Evolutionary conservation across 2,888 invertebrate genomes (phyloP), one percentile per base, ranked within the genome.

Genomic region (Drosophila infuscata): DNA sequence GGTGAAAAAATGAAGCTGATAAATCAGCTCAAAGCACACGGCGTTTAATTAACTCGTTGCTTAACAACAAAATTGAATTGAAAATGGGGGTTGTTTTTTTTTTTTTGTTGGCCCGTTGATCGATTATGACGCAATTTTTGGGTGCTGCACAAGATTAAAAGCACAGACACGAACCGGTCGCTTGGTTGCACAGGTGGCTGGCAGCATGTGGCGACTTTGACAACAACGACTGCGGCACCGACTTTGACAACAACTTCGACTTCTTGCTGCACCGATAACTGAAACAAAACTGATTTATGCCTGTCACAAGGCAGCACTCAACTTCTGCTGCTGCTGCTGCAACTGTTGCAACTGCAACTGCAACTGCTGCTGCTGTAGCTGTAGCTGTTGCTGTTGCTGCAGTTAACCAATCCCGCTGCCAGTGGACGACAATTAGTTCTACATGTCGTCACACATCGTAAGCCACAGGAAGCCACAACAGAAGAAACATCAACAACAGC

Each of bases 361-460:
- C 15, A 30, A 49, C 11, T 51, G 36, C 7, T 49, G 58, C 41
- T 25, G 32, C 17, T 5, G 15, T 20, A 9, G 29, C 3, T 35
- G 30, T 17, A 9, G 29, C 3, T 35, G 30, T 17, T 29, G 51
- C 6, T 52, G 51, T 41, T 59, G 35, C 58, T 59, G 29, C 48
- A 59, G 65, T 43, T 46, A 62, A 51, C 56, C 83, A 81, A 79
- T 76, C 81, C 82, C 76, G 76, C 48, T 46, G 52, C 79, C 82
- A 81, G 71, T 89, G 91, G 85, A 86, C 85, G 90, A 92, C 92
- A 92, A 92, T 92, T 92, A 92, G 92, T 91, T 92, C 92, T 92
- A 92, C 91, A 87, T 87, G 89, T 86, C 85, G 85, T 84, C 84
- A 90, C 90, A 91, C 91, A 89, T 91, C 89, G 90, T 81, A 90